Base-by-base conservation (phyloP, 2,797 vertebrate species). In the Oreortyx pictus region DNA sequence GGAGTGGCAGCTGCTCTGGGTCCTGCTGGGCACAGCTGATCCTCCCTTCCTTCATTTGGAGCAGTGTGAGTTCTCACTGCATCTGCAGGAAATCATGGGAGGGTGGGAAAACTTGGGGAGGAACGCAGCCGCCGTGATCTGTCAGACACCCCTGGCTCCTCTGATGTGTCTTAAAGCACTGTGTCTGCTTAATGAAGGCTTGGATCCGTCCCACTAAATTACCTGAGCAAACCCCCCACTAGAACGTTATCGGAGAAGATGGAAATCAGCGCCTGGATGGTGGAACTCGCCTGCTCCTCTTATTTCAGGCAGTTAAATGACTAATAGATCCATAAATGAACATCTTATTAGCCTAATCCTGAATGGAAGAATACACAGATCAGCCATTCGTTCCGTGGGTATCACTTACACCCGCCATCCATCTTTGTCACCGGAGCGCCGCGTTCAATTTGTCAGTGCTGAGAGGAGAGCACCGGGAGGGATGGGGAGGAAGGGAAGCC, bases 281-380 rank as follows among this genome's bases (percentile, higher is more conserved):
- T 68, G 65, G 68, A 85, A 90, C 88, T 90, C 74, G 14, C 88
- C 80, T 0, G 0, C 44, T 90, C 72, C 76, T 90, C 44, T 67
- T 94, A 84, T 94, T 91, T 92, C 91, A 93, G 46, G 83, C 90
- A 96, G 90, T 93, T 95, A 97, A 97, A 95, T 95, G 95, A 96
- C 96, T 96, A 98, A 98, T 98, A 96, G 95, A 96, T 97, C 96
- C 91, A 96, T 97, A 97, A 98, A 96, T 73, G 94, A 96, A 97
- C 97, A 97, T 97, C 97, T 98, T 98, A 98, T 98, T 98, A 98
- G 97, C 94, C 96, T 97, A 96, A 97, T 98, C 97, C 97, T 96
- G 91, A 92, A 95, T 93, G 97, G 96, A 96, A 94, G 95, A 96
- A 96, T 96, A 97, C 97, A 97, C 96, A 97, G 97, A 96, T 97